Evolutionary conservation across 2,113 vertebrate genomes (phyloP).

Genomic region (Rousettus leschenaultii): DNA sequence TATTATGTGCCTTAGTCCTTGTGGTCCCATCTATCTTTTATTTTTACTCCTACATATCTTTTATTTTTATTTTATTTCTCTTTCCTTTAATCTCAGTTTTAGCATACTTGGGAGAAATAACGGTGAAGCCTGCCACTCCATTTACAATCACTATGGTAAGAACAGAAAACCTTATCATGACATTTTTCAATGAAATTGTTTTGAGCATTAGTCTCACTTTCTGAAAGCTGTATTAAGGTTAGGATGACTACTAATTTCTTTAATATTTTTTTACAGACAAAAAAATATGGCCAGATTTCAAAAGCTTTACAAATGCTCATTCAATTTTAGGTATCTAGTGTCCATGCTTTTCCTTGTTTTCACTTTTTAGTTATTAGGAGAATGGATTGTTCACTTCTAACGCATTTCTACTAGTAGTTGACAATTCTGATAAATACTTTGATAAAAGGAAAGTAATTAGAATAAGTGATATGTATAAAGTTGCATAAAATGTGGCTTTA

Average conservation of each 20-base stretch:
- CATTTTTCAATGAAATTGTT: not conserved
- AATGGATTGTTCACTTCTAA: not conserved
- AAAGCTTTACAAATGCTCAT: not conserved
- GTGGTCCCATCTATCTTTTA: not conserved
- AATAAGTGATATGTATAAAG: not conserved
- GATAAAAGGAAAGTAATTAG: not conserved
- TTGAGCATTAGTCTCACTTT: not conserved
- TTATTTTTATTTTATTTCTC: not conserved
- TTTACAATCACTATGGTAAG: not conserved
- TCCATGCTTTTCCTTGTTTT: not conserved
- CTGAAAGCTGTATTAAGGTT: not conserved
- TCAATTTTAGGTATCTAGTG: not conserved
- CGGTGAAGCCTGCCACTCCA: not conserved
- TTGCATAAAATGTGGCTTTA: not conserved
- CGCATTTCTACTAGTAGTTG: not conserved
- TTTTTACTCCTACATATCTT: not conserved
- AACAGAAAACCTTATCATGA: not conserved
- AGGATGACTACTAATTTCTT: not conserved
- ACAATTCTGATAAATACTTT: not conserved
- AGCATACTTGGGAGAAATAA: not conserved
- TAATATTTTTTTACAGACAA: not conserved
- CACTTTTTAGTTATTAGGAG: not conserved
- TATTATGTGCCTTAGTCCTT: not conserved
- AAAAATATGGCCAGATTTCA: not conserved
- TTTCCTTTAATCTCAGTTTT: not conserved